phyloP scores from a whole-genome alignment of 2,113 vertebrate genomes.

The Kryptolebias marmoratus region DNA sequence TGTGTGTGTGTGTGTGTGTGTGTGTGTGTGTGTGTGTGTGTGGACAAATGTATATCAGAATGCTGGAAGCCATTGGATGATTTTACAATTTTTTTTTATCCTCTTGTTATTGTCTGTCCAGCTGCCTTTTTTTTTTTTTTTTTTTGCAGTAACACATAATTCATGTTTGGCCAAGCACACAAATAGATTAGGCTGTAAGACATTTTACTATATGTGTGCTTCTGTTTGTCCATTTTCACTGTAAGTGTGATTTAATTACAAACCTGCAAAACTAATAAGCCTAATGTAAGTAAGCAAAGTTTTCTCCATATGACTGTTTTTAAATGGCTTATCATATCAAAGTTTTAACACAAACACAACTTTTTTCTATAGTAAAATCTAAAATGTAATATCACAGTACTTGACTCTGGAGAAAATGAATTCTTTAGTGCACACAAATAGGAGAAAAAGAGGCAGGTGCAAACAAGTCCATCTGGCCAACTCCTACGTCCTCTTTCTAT shows the following conservation, averaged over 20 bases:
- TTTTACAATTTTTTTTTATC: conserved; percentile 52
- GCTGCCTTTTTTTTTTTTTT: conserved; percentile 37
- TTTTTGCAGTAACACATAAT: conserved; percentile 15
- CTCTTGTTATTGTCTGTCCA: conserved; percentile 62
- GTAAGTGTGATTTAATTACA: not conserved
- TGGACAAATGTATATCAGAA: conserved; percentile 13
- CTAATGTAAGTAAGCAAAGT: not conserved
- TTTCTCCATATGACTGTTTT: not conserved
- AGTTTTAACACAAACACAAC: no score
- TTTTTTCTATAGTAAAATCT: no score
- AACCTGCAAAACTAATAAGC: not conserved
- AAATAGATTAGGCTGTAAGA: not conserved
- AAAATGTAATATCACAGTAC: not conserved
- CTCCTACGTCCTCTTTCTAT: conserved; percentile 24
- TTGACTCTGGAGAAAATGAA: conserved; percentile 1
- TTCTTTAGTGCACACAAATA: conserved; percentile 3
- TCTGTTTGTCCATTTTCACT: no score
- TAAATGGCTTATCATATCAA: not conserved
- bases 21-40: conserved; percentile 20
- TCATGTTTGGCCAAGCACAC: conserved; percentile 1
- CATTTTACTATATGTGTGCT: not conserved
- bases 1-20: conserved; percentile 21
- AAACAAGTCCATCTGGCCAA: conserved; percentile 19
- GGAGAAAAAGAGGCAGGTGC: conserved; percentile 6
- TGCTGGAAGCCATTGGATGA: conserved; percentile 41